Evolutionary conservation across 2,888 invertebrate species (phyloP).

Genomic region (Latrodectus hesperus): DNA sequence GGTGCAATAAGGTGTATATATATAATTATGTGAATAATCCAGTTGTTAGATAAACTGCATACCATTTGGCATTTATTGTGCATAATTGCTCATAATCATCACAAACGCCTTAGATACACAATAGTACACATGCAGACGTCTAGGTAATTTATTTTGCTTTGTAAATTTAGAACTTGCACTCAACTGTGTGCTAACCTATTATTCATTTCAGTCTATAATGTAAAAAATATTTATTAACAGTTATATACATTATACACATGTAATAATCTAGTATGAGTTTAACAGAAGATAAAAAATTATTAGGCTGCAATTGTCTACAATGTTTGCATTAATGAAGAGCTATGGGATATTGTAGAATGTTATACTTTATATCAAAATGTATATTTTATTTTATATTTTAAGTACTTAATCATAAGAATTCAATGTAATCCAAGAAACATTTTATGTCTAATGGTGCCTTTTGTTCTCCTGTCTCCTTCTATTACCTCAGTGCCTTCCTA

Average conservation of each 20-base stretch:
- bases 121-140: not conserved
- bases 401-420: not conserved
- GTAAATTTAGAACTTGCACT: too few relatives aligned
- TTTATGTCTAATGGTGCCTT: slow-evolving; percentile 58
- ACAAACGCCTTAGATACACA: not conserved
- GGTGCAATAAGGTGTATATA: too few relatives aligned
- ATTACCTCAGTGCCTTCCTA: slow-evolving; percentile 65
- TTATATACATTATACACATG: too few relatives aligned
- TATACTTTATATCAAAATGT: not conserved
- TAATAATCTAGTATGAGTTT: too few relatives aligned
- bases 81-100: slow-evolving; percentile 3
- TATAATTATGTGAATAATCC: too few relatives aligned
- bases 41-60: too few relatives aligned
- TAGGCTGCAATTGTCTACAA: too few relatives aligned
- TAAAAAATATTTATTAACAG: too few relatives aligned
- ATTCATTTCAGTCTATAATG: too few relatives aligned
- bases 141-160: too few relatives aligned
- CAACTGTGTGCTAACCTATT: too few relatives aligned
- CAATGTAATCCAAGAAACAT: not conserved
- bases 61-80: not conserved
- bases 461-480: slow-evolving; percentile 48
- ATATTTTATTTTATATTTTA: not conserved
- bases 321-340: not conserved
- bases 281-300: too few relatives aligned
- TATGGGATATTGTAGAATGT: not conserved